These are phyloP conservation scores for Rhabdomys dilectus DNA, from an alignment of 2,113 vertebrate genomes.

Conservation along the genomic window DNA sequence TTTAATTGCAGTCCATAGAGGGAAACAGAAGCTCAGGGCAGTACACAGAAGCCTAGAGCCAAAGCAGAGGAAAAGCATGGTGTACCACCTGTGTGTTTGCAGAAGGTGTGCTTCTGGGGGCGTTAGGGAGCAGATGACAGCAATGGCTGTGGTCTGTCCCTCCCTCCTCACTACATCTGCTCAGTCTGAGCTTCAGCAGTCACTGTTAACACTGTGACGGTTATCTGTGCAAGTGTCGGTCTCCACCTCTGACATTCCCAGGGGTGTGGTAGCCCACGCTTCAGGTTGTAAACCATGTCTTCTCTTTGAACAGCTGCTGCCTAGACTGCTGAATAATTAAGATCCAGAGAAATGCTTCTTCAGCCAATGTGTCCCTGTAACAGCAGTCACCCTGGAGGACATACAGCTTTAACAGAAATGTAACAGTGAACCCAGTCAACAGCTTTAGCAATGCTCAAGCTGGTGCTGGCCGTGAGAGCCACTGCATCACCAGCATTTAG, in stretches of 20 bases:
- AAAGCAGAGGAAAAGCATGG: background rate
- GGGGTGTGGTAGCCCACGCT: background rate
- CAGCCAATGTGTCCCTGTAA: background rate
- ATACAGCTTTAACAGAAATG: background rate
- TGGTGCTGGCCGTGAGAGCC: background rate
- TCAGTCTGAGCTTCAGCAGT: rapidly evolving
- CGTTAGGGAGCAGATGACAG: no score
- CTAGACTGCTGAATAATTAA: background rate
- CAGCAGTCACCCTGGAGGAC: background rate
- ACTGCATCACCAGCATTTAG: background rate
- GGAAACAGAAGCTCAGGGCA: background rate
- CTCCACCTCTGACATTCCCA: background rate
- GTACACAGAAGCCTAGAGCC: background rate
- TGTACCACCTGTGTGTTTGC: rapidly evolving
- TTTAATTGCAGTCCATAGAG: background rate
- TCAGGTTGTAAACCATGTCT: background rate
- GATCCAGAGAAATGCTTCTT: background rate
- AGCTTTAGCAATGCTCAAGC: background rate
- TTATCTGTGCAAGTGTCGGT: background rate
- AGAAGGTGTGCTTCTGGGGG: background rate
- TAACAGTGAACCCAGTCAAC: background rate
- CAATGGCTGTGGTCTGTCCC: background rate
- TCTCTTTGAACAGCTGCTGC: background rate
- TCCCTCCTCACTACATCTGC: background rate
- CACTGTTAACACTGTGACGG: background rate